Base-by-base conservation (phyloP, 2,888 invertebrate species). In the Autographa pulchrina region DNA sequence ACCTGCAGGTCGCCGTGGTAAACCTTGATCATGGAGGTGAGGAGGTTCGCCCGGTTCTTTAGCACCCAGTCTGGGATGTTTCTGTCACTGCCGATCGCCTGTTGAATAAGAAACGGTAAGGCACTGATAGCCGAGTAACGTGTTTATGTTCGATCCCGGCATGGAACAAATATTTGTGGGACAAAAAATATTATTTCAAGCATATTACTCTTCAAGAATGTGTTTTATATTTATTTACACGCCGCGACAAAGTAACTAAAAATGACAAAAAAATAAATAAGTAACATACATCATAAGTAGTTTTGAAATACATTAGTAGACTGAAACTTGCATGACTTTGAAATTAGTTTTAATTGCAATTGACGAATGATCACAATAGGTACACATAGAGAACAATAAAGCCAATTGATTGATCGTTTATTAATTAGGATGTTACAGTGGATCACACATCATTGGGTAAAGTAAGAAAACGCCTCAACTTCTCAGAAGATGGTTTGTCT, bases 21-120 rank as follows among this genome's bases (percentile, higher is more conserved):
- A 87, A 99, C 98, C 78, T 97, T 97, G 65, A 99, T 96, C 85
- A 98, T 96, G 14, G 98, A 97, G 65, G 97, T 97, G 62, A 99
- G 96, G 35, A 97, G 97, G 72, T 97, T 96, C 0, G 98, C 97
- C 67, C 99, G 97, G 90, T 98, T 97, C 86, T 97, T 96, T 13
- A 99, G 92, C 66, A 98, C 96, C 96, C 97, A 97, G 89, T 98
- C 98, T 0, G 98, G 97, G 75, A 98, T 97, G 91, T 98, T 98
- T 62, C 98, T 96, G 91, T 98, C 98, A 62, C 98, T 98, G 64
- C 98, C 98, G 71, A 99, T 97, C 43, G 98, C 98, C 98, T 98
- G 87, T 5, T 25, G 58, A 64, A 65, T 18, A 60, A 16, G 38
- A 52, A 62, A 11, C n/a, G 35, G 58, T 8, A 9, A 1, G 16